A percentile compares a stretch with the other conserved stretches of the same genome.
These are phyloP conservation scores for Hydriomena furcata DNA, from an alignment of 2,888 invertebrate genomes.

Conservation along the genomic window DNA sequence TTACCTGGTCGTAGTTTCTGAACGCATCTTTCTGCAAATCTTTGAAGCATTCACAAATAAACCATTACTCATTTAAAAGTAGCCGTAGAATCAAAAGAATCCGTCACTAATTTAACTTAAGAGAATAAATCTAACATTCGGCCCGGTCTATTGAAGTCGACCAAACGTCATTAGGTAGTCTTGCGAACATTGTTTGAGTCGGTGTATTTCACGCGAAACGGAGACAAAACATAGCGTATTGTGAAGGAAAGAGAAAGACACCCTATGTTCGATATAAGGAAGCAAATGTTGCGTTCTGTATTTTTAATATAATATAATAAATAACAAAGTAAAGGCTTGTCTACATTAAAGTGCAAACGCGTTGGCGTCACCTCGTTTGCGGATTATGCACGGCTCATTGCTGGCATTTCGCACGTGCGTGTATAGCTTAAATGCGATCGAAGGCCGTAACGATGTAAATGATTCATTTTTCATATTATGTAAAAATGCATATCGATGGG, in stretches of 20 bases:
- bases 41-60: background rate
- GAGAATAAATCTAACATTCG: slow-evolving; percentile 22
- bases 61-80: slow-evolving; percentile 10
- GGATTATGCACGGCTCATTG: slow-evolving; percentile 63
- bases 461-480: background rate
- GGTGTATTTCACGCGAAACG: too few relatives aligned
- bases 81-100: slow-evolving; percentile 20
- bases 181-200: too few relatives aligned
- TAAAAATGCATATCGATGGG: too few relatives aligned
- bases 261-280: background rate
- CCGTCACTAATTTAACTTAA: slow-evolving; percentile 26
- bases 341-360: slow-evolving; percentile 47
- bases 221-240: background rate
- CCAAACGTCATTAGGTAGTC: slow-evolving; percentile 12
- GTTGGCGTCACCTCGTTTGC: slow-evolving; percentile 52
- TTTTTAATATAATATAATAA: slow-evolving; percentile 25
- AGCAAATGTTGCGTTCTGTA: background rate
- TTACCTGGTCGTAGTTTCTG: too few relatives aligned
- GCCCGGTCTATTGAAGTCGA: slow-evolving; percentile 21
- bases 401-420: slow-evolving; percentile 39
- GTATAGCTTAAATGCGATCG: slow-evolving; percentile 22
- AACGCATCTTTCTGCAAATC: too few relatives aligned
- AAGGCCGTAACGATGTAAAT: slow-evolving; percentile 23
- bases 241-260: background rate
- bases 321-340: slow-evolving; percentile 47